Evolutionary conservation across 2,888 invertebrate species (phyloP), one percentile per base, ranked within the genome.

Genomic region (Lottia gigantea): DNA sequence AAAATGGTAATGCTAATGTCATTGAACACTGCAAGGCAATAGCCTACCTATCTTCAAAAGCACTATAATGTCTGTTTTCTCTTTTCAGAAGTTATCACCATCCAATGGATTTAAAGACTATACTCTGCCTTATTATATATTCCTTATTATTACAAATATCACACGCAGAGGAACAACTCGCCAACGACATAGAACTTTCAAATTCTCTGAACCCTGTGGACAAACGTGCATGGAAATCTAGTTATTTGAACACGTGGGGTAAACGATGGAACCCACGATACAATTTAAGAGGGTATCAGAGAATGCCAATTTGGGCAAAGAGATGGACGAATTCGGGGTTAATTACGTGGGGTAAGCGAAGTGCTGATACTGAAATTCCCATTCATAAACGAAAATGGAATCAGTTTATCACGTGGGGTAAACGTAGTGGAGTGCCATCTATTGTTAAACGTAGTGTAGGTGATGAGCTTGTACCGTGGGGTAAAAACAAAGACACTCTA

Each of bases 91-190:
- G 40, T 40, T 23, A 55, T 11, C 19, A 55, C 19, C 23, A 55
- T 23, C 55, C 55, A 55, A 55, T 55, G 55, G 55, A 55, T 55
- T 23, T 55, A 23, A 55, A 55, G 23, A 55, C 19, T 23, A 12
- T 19, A 11, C 55, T 55, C 55, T 55, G 55, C 55, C 55, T 55
- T 55, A 55, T 55, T 55, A 6, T 55, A 55, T 55, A 55, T 55
- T 23, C 55, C 19, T 23, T 55, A 23, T 23, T 19, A 19, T 55
- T 55, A 23, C 55, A 55, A 14, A 23, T 55, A 55, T 19, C 23
- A 55, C 55, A 19, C 7, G 55, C 55, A 23, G 55, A 55, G 23
- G 55, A 55, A 23, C 19, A 55, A 55, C 55, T 55, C 4, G 11
- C 55, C 23, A 12, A 19, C 23, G 55, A 23, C 3, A 23, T 23